Conservation (phyloP, 2,113 vertebrate species). For the Lophius piscatorius region DNA sequence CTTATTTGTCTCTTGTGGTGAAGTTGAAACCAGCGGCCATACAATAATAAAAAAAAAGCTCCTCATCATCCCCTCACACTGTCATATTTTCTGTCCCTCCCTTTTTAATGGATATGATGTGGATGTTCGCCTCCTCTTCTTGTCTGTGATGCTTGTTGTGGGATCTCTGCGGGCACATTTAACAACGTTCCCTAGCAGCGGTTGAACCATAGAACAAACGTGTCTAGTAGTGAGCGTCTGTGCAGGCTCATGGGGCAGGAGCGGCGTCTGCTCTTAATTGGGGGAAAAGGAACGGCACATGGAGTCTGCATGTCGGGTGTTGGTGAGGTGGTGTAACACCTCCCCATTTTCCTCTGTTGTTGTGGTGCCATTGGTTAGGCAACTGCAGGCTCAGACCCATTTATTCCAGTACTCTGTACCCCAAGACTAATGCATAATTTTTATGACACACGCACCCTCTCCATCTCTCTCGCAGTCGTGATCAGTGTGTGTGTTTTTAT, state of each 20-base stretch:
- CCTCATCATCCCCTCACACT: conserved; percentile 63
- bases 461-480: conserved; percentile 17
- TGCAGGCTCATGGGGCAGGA: conserved; percentile 65
- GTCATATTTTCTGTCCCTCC: conserved; percentile 56
- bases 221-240: conserved; percentile 61
- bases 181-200: conserved; percentile 69
- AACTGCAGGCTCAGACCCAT: conserved; percentile 48
- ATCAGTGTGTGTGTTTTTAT: conserved; percentile 29
- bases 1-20: conserved; percentile 72
- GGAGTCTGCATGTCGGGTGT: conserved; percentile 67
- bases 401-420: conserved; percentile 47
- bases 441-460: conserved; percentile 40
- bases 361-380: conserved; percentile 69
- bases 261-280: conserved; percentile 80
- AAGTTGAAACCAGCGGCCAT: conserved; percentile 64
- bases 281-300: conserved; percentile 78
- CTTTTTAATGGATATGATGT: conserved; percentile 71
- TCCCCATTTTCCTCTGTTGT: conserved; percentile 68
- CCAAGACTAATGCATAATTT: conserved; percentile 44
- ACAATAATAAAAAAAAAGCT: conserved; percentile 58
- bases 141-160: conserved; percentile 73
- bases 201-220: conserved; percentile 76
- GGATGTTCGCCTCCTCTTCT: conserved; percentile 58
- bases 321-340: conserved; percentile 57
- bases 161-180: conserved; percentile 66